Percentiles rank a stretch among this genome's conserved stretches.
Conservation (phyloP, 2,888 invertebrate species). For the Gerosis bhagava region DNA sequence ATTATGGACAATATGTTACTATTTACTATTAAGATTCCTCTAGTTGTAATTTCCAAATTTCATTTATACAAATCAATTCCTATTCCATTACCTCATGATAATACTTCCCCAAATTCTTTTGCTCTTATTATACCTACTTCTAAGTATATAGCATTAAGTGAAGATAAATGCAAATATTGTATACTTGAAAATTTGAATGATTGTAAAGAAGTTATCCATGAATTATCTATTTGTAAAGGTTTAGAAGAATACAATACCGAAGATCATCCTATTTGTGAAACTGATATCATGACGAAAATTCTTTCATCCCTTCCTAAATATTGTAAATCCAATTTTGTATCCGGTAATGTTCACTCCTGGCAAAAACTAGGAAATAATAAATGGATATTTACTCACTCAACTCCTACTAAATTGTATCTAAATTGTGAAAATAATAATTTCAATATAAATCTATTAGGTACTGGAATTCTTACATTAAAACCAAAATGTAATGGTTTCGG, state of each 20-base stretch:
- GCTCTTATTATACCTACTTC: constrained; percentile 2
- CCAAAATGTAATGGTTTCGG: constrained; percentile 7
- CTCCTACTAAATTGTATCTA: constrained; percentile 1
- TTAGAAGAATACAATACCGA: not conserved
- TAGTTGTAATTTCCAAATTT: constrained; percentile 5
- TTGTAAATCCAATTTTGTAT: constrained; percentile 8
- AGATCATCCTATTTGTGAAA: constrained; percentile 12
- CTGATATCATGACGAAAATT: not conserved
- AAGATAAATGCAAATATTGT: constrained; percentile 4
- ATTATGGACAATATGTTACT: constrained; percentile 6
- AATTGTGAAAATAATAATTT: not conserved
- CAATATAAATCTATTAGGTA: constrained; percentile 3
- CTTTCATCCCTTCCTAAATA: not conserved
- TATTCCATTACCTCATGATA: constrained; percentile 5
- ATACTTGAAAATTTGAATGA: not conserved
- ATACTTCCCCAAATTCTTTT: not conserved
- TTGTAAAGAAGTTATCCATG: not conserved
- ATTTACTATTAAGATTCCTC: constrained; percentile 7
- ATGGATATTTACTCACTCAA: constrained; percentile 7
- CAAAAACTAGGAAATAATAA: constrained; percentile 3
- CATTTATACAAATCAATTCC: constrained; percentile 5
- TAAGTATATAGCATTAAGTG: not conserved
- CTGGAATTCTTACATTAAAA: constrained; percentile 7
- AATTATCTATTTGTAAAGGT: not conserved
- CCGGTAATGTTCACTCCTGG: constrained; percentile 1